Base-by-base conservation (phyloP, 1,140 invertebrate genomes). In the Drosophila dunni region DNA sequence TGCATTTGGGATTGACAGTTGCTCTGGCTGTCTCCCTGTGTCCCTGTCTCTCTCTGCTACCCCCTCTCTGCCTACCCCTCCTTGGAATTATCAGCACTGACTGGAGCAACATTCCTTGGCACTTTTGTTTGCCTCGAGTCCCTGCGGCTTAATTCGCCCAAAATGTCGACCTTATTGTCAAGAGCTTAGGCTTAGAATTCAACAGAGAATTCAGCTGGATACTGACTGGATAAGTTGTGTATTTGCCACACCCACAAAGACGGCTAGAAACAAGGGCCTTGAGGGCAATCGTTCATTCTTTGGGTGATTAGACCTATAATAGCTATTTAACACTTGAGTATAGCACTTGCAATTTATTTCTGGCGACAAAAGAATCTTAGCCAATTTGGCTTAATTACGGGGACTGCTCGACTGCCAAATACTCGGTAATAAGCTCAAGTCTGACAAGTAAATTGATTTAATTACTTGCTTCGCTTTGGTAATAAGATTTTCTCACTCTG, bases 71-170 rank as follows among this genome's bases (percentile, higher is more conserved):
- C 24, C 40, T 44, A 11, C 29, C 17, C n/a, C 48, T 33, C 15
- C 20, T 10, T 24, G 6, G 61, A 17, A 72, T 72, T 72, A 58
- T 53, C 38, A 72, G 34, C 24, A 58, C 58, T 51, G 34, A 9
- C 51, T 3, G 17, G 7, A 56, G 20, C 13, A 13, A 57, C 38
- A 65, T 65, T 72, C 15, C 29, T 58, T 66, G 40, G 51, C 62
- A 63, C 67, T 64, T 63, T 54, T 70, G 58, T 63, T 9, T 65
- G 13, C 3, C 33, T n/a, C 13, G 9, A 46, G 29, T 56, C 61
- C 42, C 44, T 20, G n/a, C n/a, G 34, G 44, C 61, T 57, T 44
- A 40, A 46, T 64, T 50, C 42, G 58, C 60, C 24, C 50, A 42
- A 62, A 64, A 64, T 53, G 51, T 29, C 58, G 38, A 36, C 58